Evolutionary conservation across 2,888 invertebrate genomes (phyloP).

Genomic region (Spicauda simplicius): DNA sequence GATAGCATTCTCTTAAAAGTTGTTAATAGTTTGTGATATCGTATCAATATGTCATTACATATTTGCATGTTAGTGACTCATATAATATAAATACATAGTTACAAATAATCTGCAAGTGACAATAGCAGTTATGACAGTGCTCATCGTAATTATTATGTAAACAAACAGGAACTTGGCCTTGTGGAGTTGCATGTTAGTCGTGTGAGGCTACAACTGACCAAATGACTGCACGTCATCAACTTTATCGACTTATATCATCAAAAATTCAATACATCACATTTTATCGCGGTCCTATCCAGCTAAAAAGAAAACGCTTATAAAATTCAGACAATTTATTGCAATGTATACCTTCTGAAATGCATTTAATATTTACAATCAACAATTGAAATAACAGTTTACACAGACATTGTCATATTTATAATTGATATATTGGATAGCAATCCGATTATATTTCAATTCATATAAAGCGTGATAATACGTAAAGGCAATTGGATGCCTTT

Average conservation of each 20-base stretch:
- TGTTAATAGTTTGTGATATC: conserved; percentile 78
- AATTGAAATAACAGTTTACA: conserved; percentile 79
- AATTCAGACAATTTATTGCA: conserved; percentile 83
- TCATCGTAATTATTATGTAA: conserved; percentile 77
- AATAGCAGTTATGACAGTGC: conserved; percentile 83
- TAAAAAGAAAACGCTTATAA: conserved; percentile 72
- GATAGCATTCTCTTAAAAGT: conserved; percentile 74
- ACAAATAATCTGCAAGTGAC: conserved; percentile 82
- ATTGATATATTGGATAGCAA: conserved; percentile 72
- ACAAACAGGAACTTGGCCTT: conserved; percentile 84
- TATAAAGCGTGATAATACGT: conserved; percentile 79
- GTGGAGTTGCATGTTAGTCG: conserved; percentile 84
- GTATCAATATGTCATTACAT: conserved; percentile 78
- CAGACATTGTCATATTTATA: conserved; percentile 68
- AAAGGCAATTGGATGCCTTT: conserved; percentile 64
- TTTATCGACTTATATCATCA: conserved; percentile 66
- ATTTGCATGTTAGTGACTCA: conserved; percentile 85
- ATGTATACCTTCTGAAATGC: conserved; percentile 80
- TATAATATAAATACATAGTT: conserved; percentile 84
- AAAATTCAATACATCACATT: conserved; percentile 33
- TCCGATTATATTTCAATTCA: conserved; percentile 66
- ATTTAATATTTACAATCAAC: conserved; percentile 81
- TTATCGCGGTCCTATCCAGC: conserved; percentile 61
- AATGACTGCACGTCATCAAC: conserved; percentile 82
- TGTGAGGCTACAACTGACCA: conserved; percentile 80